A percentile compares a stretch with the other conserved stretches of the same genome.
Evolutionary conservation across 2,888 invertebrate genomes (phyloP).

Genomic region (Calameuta idolon): DNA sequence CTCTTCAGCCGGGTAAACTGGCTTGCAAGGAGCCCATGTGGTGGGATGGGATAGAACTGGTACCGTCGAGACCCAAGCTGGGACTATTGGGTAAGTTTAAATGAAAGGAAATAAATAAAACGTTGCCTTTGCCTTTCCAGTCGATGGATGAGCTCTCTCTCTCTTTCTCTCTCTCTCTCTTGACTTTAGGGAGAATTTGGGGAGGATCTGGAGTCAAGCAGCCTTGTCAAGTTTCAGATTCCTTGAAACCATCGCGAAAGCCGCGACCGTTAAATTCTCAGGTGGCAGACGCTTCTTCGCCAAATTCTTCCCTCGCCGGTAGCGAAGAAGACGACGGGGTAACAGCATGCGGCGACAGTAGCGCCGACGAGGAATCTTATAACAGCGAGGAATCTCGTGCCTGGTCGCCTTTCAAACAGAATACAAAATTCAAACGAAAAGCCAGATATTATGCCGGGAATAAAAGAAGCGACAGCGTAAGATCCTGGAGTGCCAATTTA

Average conservation of each 20-base stretch:
- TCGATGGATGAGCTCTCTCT: background rate
- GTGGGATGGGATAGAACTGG: slow-evolving; percentile 79
- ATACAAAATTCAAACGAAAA: slow-evolving; percentile 40
- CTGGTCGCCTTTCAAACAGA: slow-evolving; percentile 37
- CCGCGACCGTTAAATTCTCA: slow-evolving; percentile 47
- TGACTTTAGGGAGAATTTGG: slow-evolving; percentile 58
- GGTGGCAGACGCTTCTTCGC: slow-evolving; percentile 48
- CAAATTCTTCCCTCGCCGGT: slow-evolving; percentile 51
- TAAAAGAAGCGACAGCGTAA: slow-evolving; percentile 68
- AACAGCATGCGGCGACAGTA: slow-evolving; percentile 52
- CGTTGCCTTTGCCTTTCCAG: background rate
- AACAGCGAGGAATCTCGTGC: slow-evolving; percentile 57
- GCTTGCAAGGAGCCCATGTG: slow-evolving; percentile 77
- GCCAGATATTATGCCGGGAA: slow-evolving; percentile 39
- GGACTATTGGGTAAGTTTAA: slow-evolving; percentile 71
- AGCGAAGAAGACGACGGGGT: slow-evolving; percentile 55
- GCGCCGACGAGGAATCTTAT: slow-evolving; percentile 55
- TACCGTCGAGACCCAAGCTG: slow-evolving; percentile 73
- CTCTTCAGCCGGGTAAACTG: slow-evolving; percentile 68
- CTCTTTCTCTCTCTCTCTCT: background rate
- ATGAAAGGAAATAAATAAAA: background rate
- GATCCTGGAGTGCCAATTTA: slow-evolving; percentile 81
- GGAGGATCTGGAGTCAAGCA: slow-evolving; percentile 52
- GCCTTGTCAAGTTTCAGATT: slow-evolving; percentile 43
- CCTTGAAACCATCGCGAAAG: slow-evolving; percentile 48